Conservation (phyloP, 1,140 invertebrate species). For the Nasonia longicornis region DNA sequence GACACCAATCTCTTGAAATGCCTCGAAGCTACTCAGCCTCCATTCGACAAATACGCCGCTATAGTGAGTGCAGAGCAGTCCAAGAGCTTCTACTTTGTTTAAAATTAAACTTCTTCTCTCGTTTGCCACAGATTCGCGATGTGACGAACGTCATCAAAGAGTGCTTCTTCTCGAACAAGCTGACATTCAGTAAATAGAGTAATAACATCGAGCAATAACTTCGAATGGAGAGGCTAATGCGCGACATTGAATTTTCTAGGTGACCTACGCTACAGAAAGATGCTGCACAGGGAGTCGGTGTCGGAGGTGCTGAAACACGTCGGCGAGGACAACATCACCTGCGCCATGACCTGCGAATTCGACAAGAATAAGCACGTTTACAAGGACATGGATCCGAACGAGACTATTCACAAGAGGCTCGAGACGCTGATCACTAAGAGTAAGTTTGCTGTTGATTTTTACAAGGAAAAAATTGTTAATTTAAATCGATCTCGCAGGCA, state of each 20-base stretch:
- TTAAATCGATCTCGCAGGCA: neutral
- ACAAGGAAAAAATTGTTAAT: too few species aligned
- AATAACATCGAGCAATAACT: too few species aligned
- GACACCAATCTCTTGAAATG: neutral
- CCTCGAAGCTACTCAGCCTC: neutral
- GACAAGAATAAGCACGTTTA: neutral
- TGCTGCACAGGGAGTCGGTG: neutral
- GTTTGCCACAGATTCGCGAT: neutral
- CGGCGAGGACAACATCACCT: neutral
- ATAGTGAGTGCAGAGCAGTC: neutral
- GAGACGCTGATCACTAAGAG: neutral
- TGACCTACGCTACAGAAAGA: neutral
- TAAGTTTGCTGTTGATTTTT: neutral
- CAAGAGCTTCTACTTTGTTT: neutral
- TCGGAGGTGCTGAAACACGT: neutral
- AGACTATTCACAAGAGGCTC: neutral
- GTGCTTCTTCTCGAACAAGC: neutral
- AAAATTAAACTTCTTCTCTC: neutral
- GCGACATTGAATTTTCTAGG: neutral
- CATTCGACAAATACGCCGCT: neutral
- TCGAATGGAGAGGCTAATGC: neutral
- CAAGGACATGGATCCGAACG: neutral
- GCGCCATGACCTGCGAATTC: neutral
- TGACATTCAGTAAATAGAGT: neutral
- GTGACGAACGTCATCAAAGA: neutral